Evolutionary conservation across 1,140 invertebrate genomes (phyloP).

Genomic region (Pogonus chalceus): DNA sequence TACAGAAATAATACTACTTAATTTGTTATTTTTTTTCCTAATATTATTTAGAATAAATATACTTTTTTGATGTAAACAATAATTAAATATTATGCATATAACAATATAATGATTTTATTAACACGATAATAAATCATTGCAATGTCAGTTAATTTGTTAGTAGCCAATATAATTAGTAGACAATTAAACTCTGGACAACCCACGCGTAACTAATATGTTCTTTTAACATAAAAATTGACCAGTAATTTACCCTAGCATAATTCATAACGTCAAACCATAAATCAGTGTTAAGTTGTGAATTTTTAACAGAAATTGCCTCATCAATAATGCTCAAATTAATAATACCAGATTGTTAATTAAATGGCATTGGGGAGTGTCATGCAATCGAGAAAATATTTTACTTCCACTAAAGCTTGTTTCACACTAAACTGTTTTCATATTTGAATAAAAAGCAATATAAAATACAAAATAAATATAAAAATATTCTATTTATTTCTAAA

Average conservation of each 20-base stretch:
- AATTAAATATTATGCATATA: no score
- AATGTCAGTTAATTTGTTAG: background rate
- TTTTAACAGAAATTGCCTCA: background rate
- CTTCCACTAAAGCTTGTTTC: background rate
- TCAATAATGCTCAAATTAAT: constrained; percentile 3
- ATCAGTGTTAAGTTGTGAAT: background rate
- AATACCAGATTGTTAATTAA: background rate
- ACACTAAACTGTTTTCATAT: no score
- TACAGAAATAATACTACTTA: no score
- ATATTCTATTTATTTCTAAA: background rate
- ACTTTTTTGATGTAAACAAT: no score
- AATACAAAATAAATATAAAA: no score
- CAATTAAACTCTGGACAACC: background rate
- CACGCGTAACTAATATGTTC: background rate
- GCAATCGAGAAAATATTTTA: background rate
- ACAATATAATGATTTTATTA: no score
- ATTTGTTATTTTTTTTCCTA: no score
- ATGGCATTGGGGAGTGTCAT: background rate
- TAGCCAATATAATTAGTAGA: no score
- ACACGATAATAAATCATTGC: background rate
- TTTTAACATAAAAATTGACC: background rate
- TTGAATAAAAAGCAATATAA: no score
- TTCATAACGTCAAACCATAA: background rate
- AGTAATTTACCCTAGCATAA: background rate
- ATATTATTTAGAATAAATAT: no score